A percentile compares a stretch with the other conserved stretches of the same genome.
phyloP scores from a whole-genome alignment of 2,113 vertebrate genomes.

The Mesoclemmys tuberculata region DNA sequence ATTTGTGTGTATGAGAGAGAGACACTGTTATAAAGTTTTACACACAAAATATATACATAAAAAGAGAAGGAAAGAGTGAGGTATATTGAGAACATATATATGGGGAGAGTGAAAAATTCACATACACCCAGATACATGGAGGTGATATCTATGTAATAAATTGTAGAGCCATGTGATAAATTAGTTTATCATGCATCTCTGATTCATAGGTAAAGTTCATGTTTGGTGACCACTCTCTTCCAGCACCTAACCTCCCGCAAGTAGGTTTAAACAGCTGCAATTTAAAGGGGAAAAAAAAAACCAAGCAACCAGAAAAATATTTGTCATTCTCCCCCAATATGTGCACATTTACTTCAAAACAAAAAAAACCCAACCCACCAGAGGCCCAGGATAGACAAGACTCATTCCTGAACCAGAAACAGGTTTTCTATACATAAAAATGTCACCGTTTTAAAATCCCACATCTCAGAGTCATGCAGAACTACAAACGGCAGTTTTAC shows the following conservation, averaged over 20 bases:
- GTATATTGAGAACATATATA: background rate
- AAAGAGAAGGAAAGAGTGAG: background rate
- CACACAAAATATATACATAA: background rate
- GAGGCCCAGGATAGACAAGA: background rate
- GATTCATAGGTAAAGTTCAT: background rate
- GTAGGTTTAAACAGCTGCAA: background rate
- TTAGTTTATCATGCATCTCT: background rate
- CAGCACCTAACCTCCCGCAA: background rate
- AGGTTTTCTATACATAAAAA: background rate
- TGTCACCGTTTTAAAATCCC: background rate
- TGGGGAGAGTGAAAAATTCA: background rate
- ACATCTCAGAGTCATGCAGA: background rate
- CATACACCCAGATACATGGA: background rate
- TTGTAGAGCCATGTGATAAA: accelerated
- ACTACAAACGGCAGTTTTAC: background rate
- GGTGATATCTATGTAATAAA: background rate
- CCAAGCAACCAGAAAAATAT: background rate
- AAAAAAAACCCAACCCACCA: background rate
- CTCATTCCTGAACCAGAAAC: accelerated
- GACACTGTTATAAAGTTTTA: background rate
- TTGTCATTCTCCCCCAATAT: background rate
- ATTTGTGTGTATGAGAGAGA: no score
- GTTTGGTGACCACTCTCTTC: background rate
- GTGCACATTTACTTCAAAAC: accelerated
- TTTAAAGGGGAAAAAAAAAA: background rate